Conservation (phyloP, 1,140 invertebrate genomes). For the Liolophura sinensis region DNA sequence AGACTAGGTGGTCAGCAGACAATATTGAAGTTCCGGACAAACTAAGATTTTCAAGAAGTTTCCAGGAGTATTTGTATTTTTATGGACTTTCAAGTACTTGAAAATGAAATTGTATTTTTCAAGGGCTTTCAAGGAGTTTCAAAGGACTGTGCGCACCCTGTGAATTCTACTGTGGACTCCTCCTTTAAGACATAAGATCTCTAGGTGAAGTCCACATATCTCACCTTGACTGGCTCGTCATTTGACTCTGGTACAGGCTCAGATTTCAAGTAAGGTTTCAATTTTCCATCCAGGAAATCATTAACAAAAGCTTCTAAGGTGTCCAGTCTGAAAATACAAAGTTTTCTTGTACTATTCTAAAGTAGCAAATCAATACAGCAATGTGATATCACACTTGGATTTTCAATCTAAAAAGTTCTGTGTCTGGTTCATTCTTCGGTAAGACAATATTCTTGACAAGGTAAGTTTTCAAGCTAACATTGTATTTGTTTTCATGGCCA, state of each 20-base stretch:
- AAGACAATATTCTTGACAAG: too few species aligned
- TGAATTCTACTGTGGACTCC: too few species aligned
- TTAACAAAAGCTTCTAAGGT: conserved; percentile 86
- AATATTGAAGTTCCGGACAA: too few species aligned
- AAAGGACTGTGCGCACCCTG: neutral
- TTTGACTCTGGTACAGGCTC: conserved; percentile 89
- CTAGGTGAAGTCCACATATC: too few species aligned
- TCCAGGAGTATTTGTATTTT: neutral
- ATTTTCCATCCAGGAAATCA: conserved; percentile 77
- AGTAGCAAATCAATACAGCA: neutral
- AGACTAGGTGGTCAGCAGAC: too few species aligned
- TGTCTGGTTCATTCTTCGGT: too few species aligned
- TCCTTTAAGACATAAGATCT: too few species aligned
- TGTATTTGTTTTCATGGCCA: too few species aligned
- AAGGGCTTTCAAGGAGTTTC: neutral
- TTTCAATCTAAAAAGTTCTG: neutral
- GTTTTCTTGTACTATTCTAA: neutral
- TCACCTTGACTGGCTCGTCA: conserved; percentile 77
- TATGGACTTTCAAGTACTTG: too few species aligned
- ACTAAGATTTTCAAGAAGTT: neutral
- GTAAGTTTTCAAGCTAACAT: too few species aligned
- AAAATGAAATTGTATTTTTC: too few species aligned
- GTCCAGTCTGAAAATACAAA: conserved; percentile 71
- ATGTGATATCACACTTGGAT: too few species aligned
- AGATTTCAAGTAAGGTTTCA: conserved; percentile 95